phyloP scores from a whole-genome alignment of 2,888 invertebrate genomes.

The Tiliacea citrago region DNA sequence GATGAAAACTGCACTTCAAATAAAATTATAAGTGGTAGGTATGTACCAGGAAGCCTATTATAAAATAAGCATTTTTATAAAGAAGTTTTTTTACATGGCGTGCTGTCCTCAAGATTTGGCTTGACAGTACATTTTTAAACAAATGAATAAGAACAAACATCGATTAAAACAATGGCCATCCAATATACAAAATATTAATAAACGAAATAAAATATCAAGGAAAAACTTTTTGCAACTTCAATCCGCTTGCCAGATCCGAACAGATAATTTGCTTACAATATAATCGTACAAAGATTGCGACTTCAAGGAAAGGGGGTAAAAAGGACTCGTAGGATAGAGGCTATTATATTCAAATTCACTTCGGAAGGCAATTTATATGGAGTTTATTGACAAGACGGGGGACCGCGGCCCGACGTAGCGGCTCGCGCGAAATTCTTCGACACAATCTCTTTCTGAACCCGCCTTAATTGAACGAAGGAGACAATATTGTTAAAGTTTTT shows the following conservation, averaged over 20 bases:
- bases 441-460: slow-evolving; percentile 80
- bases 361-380: slow-evolving; percentile 90
- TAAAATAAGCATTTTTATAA: background rate
- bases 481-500: slow-evolving; percentile 87
- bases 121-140: background rate
- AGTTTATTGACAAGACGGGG: slow-evolving; percentile 89
- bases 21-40: background rate
- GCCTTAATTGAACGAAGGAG: slow-evolving; percentile 86
- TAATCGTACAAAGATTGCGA: slow-evolving; percentile 89
- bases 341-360: slow-evolving; percentile 91
- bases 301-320: slow-evolving; percentile 86
- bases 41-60: background rate
- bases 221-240: slow-evolving; percentile 72
- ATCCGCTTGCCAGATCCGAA: slow-evolving; percentile 85
- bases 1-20: slow-evolving; percentile 9
- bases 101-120: background rate
- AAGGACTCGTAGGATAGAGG: slow-evolving; percentile 83
- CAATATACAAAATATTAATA: slow-evolving; percentile 62
- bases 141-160: background rate
- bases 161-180: slow-evolving; percentile 26
- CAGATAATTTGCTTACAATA: slow-evolving; percentile 91
- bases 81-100: background rate
- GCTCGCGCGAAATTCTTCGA: slow-evolving; percentile 85
- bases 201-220: slow-evolving; percentile 75
- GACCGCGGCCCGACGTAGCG: slow-evolving; percentile 73